Evolutionary conservation across 2,888 invertebrate species (phyloP), one percentile per base, ranked within the genome.

Genomic region (Toxonevra muliebris): DNA sequence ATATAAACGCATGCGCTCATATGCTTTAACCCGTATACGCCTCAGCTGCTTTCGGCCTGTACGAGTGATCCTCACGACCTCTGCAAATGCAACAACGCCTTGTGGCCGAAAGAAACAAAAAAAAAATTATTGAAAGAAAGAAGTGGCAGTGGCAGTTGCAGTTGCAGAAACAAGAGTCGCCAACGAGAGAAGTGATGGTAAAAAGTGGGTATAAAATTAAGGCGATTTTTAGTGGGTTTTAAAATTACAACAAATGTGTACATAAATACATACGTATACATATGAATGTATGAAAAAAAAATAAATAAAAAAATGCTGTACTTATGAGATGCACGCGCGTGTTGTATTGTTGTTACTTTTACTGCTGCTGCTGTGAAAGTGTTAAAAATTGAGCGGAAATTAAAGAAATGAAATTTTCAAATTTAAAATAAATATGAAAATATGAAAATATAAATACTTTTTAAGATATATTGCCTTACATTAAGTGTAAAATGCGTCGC

Each of bases 41-140:
- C 5, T 15, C 12, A 15, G 5, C 48, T 48, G 48, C 12, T 53
- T 17, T 53, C 20, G 11, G 53, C 15, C 17, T 53, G 12, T 53
- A n/a, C 53, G 19, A 12, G 13, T 30, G 76, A 77, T 76, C 76
- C 74, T 77, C 75, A 77, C 76, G 76, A 77, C 74, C 77, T 76
- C 76, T 75, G 72, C 75, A 71, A 71, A 71, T 68, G 57, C 11
- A 65, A 52, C 12, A 20, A 43, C 53, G 15, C 53, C 15, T 19
- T 53, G 1, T 19, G 48, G 15, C 48, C 48, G 48, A 48, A 15
- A 2, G 53, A 9, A 53, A 53, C n/a, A 4, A 55, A 50, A 42
- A 17, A 53, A 13, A 50, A n/a, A 10, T 40, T 30, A 7, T 30
- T 4, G 30, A 30, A 30, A 30, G 45, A 4, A 42, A 7, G 20